A percentile compares a stretch with the other conserved stretches of the same genome.
Conservation (phyloP, 2,888 invertebrate species). For the Epsilonema sp. region DNA sequence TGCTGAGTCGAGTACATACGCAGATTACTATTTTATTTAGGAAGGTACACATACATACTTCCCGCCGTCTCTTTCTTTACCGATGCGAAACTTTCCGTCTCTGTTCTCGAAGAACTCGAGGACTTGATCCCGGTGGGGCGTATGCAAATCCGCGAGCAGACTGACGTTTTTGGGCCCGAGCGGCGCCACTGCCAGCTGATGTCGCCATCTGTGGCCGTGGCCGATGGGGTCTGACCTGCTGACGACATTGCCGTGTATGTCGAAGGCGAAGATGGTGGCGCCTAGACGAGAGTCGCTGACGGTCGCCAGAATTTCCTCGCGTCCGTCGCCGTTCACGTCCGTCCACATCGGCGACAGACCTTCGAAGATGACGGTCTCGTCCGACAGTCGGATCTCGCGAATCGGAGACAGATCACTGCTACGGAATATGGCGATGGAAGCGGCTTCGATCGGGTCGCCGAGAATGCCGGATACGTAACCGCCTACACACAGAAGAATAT, state of each 20-base stretch:
- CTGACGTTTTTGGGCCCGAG: neutral
- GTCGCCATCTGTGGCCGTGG: neutral
- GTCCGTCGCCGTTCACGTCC: neutral
- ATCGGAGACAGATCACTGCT: too few relatives aligned
- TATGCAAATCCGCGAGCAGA: neutral
- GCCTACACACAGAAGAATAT: too few relatives aligned
- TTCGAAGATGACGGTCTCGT: neutral
- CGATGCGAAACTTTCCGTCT: too few relatives aligned
- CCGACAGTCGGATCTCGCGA: too few relatives aligned
- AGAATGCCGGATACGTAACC: neutral
- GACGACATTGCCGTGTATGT: neutral
- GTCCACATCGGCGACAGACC: neutral
- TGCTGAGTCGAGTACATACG: too few relatives aligned
- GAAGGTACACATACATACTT: too few relatives aligned
- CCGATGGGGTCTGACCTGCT: too few relatives aligned
- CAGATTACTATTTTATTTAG: too few relatives aligned
- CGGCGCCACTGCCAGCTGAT: neutral
- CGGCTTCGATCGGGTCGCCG: neutral
- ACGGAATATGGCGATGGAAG: too few relatives aligned
- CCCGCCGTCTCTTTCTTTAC: too few relatives aligned
- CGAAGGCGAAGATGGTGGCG: neutral
- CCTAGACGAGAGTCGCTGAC: neutral
- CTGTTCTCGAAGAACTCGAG: too few relatives aligned
- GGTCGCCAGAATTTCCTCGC: neutral
- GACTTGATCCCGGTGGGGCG: neutral